A percentile compares a stretch with the other conserved stretches of the same genome.
phyloP scores from a whole-genome alignment of 2,113 vertebrate species.

The Malurus alboscapulatus region DNA sequence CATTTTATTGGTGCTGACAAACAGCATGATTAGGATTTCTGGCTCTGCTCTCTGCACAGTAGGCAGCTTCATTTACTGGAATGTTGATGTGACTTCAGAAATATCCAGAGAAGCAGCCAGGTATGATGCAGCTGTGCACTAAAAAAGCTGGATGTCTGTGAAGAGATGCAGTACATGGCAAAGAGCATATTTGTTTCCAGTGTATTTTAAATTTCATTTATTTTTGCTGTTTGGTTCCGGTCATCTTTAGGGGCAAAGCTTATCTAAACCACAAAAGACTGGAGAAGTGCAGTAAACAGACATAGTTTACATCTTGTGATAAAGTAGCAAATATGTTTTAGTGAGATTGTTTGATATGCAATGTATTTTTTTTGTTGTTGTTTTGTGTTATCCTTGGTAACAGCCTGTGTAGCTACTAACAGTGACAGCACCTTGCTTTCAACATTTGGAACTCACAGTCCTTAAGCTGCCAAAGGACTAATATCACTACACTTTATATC shows the following conservation, averaged over 20 bases:
- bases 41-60: background rate
- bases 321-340: background rate
- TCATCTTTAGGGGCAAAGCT: background rate
- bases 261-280: background rate
- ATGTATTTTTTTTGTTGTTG: background rate
- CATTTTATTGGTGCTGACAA: background rate
- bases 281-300: background rate
- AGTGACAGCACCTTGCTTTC: background rate
- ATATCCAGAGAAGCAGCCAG: background rate
- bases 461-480: slow-evolving; percentile 19
- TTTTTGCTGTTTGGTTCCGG: background rate
- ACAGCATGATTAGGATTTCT: background rate
- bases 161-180: background rate
- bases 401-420: background rate
- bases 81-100: background rate
- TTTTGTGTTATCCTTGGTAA: background rate
- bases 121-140: background rate
- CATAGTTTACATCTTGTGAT: background rate
- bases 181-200: background rate
- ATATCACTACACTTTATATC: background rate
- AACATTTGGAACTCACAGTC: slow-evolving; percentile 18
- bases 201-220: background rate
- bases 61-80: background rate
- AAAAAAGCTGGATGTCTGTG: background rate
- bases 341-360: background rate